Evolutionary conservation across 2,888 invertebrate species (phyloP), one percentile per base, ranked within the genome.

Genomic region (Parnassius mnemosyne): DNA sequence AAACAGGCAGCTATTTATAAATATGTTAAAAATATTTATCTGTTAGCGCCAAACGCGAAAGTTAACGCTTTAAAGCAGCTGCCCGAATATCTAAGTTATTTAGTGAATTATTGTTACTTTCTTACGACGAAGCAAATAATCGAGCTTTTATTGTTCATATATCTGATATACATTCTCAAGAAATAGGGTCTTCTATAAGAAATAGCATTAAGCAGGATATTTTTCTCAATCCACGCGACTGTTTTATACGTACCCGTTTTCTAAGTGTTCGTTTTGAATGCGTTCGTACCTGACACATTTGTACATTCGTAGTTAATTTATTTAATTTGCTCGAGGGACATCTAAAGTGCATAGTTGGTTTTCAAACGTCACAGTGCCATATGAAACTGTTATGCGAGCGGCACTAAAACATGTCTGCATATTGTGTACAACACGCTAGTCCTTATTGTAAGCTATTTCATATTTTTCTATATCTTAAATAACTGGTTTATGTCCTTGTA

Each of bases 211-310:
- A 52, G 16, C 13, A 54, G 55, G 44, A 42, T 43, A 43, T 47
- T 52, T 55, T 62, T 76, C 73, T 81, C 83, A 85, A 87, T 85
- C 85, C 84, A 82, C 72, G 71, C 72, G 74, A 51, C 43, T 11
- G 42, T 47, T 42, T 49, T n/a, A 11, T 10, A 10, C n/a, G 9
- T 20, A 49, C 57, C 75, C 77, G 75, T 79, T 80, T 76, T 73
- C 76, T 78, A 77, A 71, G 72, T 80, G 77, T 78, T 78, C 12
- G 13, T 44, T 57, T 53, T 10, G 11, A 49, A 54, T 46, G 56
- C n/a, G 16, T 64, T 50, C 16, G 57, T 61, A 64, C 60, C 60
- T 60, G 60, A 57, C 50, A 52, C 41, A 55, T 51, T 55, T 60
- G 55, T 63, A 60, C 50, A 60, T 64, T 50, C 52, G 25, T 64